A percentile compares a stretch with the other conserved stretches of the same genome.
phyloP scores from a whole-genome alignment of 1,140 invertebrate species.

The Sitophilus oryzae region DNA sequence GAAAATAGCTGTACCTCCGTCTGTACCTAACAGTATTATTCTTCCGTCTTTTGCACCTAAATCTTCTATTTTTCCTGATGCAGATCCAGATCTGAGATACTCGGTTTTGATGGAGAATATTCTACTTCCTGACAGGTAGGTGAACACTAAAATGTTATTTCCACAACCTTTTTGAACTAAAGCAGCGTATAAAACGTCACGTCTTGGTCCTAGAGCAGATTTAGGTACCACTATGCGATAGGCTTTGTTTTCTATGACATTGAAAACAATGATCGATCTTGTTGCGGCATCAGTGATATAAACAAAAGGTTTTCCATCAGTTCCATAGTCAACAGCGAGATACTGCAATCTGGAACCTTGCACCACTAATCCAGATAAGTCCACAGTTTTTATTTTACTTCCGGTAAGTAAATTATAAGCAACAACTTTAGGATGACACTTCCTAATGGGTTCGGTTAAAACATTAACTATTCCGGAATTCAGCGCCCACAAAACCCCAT shows the following conservation, averaged over 20 bases:
- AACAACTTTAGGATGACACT: slow-evolving; percentile 53
- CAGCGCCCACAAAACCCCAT: slow-evolving; percentile 54
- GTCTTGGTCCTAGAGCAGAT: slow-evolving; percentile 42
- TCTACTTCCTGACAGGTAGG: slow-evolving; percentile 50
- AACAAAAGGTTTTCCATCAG: slow-evolving; percentile 49
- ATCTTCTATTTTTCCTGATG: slow-evolving; percentile 50
- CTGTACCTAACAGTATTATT: slow-evolving; percentile 55
- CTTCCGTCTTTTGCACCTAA: slow-evolving; percentile 50
- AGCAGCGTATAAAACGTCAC: slow-evolving; percentile 55
- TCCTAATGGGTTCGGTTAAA: slow-evolving; percentile 48
- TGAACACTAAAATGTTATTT: slow-evolving; percentile 51
- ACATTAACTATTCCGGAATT: slow-evolving; percentile 55
- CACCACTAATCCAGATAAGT: slow-evolving; percentile 49
- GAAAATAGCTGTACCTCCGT: slow-evolving; percentile 54
- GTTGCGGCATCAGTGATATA: slow-evolving; percentile 59
- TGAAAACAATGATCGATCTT: slow-evolving; percentile 57
- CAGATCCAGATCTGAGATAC: slow-evolving; percentile 48
- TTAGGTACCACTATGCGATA: slow-evolving; percentile 55
- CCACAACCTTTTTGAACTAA: slow-evolving; percentile 48
- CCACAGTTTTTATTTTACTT: slow-evolving; percentile 53
- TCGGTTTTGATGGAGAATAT: slow-evolving; percentile 53
- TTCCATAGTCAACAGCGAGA: slow-evolving; percentile 52
- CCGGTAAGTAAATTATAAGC: slow-evolving; percentile 50
- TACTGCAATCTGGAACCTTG: slow-evolving; percentile 52
- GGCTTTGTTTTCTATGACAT: slow-evolving; percentile 52